Evolutionary conservation across 92 coral and sea anemone species (phyloP).

Genomic region (Umimayanthus chanpuru): DNA sequence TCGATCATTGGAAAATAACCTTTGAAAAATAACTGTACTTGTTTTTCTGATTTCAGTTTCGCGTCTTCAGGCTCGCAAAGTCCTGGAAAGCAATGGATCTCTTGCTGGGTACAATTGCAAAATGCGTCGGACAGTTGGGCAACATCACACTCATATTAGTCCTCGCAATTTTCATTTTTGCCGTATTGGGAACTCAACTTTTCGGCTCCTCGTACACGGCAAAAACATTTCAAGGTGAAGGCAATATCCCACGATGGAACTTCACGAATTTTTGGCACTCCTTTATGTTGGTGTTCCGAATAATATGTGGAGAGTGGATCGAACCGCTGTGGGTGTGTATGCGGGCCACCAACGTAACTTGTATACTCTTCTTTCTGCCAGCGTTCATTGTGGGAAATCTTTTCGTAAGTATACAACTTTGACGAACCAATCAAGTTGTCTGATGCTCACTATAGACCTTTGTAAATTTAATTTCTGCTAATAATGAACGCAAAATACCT

Average conservation of each 20-base stretch:
- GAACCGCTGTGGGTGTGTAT: slow-evolving; percentile 60
- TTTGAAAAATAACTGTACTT: too few species aligned
- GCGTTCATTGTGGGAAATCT: slow-evolving; percentile 56
- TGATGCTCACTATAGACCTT: too few species aligned
- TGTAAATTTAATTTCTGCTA: too few species aligned
- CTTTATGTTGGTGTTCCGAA: slow-evolving; percentile 55
- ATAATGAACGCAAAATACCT: too few species aligned
- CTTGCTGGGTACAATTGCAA: slow-evolving; percentile 33
- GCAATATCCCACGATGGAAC: slow-evolving; percentile 49
- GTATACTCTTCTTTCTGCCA: slow-evolving; percentile 44
- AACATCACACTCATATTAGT: slow-evolving; percentile 45
- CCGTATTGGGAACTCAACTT: slow-evolving; percentile 57
- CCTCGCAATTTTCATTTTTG: slow-evolving; percentile 48
- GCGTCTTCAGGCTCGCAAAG: slow-evolving; percentile 45
- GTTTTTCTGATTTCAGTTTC: slow-evolving; percentile 12
- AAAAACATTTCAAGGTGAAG: background rate
- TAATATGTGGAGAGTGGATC: slow-evolving; percentile 63
- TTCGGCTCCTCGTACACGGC: slow-evolving; percentile 42
- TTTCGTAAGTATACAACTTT: slow-evolving; percentile 40
- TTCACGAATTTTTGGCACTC: slow-evolving; percentile 54
- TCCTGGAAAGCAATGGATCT: slow-evolving; percentile 45
- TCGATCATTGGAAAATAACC: background rate
- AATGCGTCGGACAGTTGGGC: slow-evolving; percentile 33
- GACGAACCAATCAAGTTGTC: background rate
- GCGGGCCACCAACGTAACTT: slow-evolving; percentile 30